Conservation (phyloP, 2,113 vertebrate species). For the Lethenteron camtschaticum region DNA sequence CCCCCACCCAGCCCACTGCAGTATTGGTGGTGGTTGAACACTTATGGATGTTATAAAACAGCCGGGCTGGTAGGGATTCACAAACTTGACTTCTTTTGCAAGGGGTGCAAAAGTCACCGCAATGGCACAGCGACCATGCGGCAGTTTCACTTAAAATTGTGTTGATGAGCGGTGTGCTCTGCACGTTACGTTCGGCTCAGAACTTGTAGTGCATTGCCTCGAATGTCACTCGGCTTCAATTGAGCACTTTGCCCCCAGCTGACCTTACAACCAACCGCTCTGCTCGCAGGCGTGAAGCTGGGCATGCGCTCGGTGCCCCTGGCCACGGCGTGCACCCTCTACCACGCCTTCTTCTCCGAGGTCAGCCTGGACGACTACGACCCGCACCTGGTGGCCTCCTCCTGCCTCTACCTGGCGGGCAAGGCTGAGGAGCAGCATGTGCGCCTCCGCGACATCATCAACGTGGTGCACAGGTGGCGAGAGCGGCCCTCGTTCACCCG, state of each 20-base stretch:
- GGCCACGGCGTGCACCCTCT: slow-evolving; percentile 50
- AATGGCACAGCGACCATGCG: too few relatives aligned
- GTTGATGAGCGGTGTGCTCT: too few relatives aligned
- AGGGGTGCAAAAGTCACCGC: too few relatives aligned
- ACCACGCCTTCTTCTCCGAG: slow-evolving; percentile 42
- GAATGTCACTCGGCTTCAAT: background rate
- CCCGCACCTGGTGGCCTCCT: slow-evolving; percentile 31
- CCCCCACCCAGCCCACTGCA: too few relatives aligned
- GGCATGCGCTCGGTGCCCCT: slow-evolving; percentile 39
- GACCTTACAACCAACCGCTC: background rate
- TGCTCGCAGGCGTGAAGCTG: slow-evolving; percentile 26
- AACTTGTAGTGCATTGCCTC: too few relatives aligned
- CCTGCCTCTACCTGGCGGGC: slow-evolving; percentile 37
- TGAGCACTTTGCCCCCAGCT: background rate
- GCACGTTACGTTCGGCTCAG: too few relatives aligned
- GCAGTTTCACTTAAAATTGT: too few relatives aligned
- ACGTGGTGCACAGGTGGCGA: slow-evolving; percentile 41
- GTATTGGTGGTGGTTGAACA: too few relatives aligned
- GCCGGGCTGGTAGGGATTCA: too few relatives aligned
- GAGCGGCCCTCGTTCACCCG: background rate
- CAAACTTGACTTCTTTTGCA: too few relatives aligned
- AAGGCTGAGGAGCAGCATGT: slow-evolving; percentile 64
- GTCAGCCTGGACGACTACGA: slow-evolving; percentile 21
- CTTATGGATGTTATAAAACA: too few relatives aligned
- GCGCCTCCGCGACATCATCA: slow-evolving; percentile 53